Conservation (phyloP, 1,140 invertebrate genomes). For the Euglossa dilemma region DNA sequence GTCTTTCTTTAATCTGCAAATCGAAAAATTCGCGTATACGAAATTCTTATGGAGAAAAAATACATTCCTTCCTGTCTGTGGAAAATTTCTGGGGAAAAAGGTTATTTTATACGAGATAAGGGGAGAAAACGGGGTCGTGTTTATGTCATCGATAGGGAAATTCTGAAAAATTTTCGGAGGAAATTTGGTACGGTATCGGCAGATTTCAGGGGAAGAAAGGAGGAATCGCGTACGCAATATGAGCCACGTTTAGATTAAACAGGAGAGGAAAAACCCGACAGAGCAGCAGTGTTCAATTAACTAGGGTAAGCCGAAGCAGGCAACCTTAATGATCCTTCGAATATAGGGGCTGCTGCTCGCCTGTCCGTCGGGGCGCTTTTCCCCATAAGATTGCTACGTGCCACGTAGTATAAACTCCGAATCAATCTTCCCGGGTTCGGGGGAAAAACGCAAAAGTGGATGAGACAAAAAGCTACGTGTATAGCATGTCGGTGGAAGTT, state of each 20-base stretch:
- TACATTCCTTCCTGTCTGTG: neutral
- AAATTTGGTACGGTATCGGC: neutral
- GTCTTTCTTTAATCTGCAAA: neutral
- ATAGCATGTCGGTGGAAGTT: neutral
- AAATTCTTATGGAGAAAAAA: neutral
- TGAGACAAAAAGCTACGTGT: slow-evolving; percentile 1
- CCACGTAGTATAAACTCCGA: neutral
- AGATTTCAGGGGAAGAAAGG: neutral
- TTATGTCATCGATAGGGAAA: neutral
- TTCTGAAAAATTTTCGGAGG: neutral
- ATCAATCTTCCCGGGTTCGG: slow-evolving; percentile 22
- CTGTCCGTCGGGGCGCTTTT: neutral
- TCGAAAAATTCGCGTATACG: neutral
- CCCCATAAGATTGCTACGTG: slow-evolving; percentile 20
- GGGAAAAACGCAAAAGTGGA: neutral
- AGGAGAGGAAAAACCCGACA: neutral
- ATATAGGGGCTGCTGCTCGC: neutral
- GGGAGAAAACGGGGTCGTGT: neutral
- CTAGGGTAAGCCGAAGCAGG: slow-evolving; percentile 13
- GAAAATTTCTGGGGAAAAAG: neutral
- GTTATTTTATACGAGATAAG: neutral
- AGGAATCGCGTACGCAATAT: too few species aligned
- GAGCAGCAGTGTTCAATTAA: slow-evolving; percentile 27
- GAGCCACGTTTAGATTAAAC: slow-evolving; percentile 5
- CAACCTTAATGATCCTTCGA: slow-evolving; percentile 36